These are phyloP conservation scores for Melanotaenia duboulayi DNA, from an alignment of 2,113 vertebrate genomes.

Conservation along the genomic window DNA sequence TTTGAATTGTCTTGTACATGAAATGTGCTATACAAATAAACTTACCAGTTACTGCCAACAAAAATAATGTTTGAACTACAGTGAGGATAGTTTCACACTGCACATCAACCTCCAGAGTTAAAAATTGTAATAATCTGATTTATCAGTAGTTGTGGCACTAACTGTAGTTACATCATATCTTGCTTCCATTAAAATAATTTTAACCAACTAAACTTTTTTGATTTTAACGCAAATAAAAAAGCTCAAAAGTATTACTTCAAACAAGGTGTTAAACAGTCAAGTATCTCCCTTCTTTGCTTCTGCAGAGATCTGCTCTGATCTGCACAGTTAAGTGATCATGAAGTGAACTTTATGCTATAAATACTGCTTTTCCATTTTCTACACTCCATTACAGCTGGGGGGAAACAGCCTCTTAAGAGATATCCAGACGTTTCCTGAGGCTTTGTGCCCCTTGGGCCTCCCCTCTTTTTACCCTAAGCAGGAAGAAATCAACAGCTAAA, in stretches of 20 bases:
- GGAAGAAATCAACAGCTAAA: slow-evolving; percentile 72
- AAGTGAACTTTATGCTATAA: slow-evolving; percentile 74
- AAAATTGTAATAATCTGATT: too few species aligned
- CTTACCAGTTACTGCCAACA: too few species aligned
- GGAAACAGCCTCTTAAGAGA: slow-evolving; percentile 79
- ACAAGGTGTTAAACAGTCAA: slow-evolving; percentile 16
- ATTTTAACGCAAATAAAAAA: slow-evolving; percentile 14
- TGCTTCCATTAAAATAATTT: not conserved
- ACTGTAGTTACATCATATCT: not conserved
- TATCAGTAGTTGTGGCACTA: not conserved
- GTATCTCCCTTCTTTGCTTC: slow-evolving; percentile 2
- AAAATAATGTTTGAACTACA: too few species aligned
- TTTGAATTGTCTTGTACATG: too few species aligned
- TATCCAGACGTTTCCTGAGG: slow-evolving; percentile 82
- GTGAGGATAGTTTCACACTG: too few species aligned
- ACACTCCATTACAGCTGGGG: slow-evolving; percentile 81
- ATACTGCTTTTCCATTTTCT: slow-evolving; percentile 75
- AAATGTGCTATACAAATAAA: too few species aligned
- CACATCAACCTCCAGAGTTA: too few species aligned
- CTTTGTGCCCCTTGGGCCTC: slow-evolving; percentile 75
- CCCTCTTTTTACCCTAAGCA: slow-evolving; percentile 66
- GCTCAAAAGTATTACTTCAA: not conserved
- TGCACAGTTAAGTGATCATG: slow-evolving; percentile 68
- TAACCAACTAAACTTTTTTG: not conserved
- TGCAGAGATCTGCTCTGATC: slow-evolving; percentile 30